Evolutionary conservation across 1,140 invertebrate genomes (phyloP).

Genomic region (Heliothis subflexa): DNA sequence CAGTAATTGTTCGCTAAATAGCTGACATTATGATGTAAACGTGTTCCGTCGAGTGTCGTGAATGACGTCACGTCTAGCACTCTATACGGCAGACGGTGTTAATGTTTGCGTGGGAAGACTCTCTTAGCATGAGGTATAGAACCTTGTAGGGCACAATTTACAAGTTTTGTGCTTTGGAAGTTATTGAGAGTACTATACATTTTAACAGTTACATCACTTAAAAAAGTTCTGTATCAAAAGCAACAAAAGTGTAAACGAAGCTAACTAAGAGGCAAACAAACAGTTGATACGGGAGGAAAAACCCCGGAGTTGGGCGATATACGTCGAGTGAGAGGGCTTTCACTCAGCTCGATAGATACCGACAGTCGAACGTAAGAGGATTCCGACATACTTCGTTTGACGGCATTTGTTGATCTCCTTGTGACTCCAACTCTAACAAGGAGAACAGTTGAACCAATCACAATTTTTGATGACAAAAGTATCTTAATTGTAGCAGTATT

Average conservation of each 20-base stretch:
- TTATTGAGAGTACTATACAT: no score
- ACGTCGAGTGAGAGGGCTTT: background rate
- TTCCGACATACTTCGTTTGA: background rate
- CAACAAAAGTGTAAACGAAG: background rate
- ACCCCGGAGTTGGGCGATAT: background rate
- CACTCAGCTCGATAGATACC: background rate
- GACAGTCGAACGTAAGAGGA: background rate
- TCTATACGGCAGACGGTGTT: no score
- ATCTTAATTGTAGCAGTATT: no score
- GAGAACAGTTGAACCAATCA: background rate
- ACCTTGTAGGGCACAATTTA: no score
- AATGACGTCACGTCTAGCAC: background rate
- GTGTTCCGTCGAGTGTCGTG: background rate
- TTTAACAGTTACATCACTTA: no score
- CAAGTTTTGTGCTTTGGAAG: no score
- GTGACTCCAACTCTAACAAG: background rate
- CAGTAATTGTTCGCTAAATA: constrained; percentile 10
- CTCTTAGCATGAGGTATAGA: no score
- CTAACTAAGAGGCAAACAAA: background rate
- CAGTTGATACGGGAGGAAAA: background rate
- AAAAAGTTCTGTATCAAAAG: background rate
- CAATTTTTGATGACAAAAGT: background rate
- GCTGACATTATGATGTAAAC: background rate
- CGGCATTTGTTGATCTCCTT: background rate
- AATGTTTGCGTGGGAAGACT: no score